These are phyloP conservation scores for Falcaria lacertinaria DNA, from an alignment of 2,888 invertebrate genomes.

Conservation along the genomic window DNA sequence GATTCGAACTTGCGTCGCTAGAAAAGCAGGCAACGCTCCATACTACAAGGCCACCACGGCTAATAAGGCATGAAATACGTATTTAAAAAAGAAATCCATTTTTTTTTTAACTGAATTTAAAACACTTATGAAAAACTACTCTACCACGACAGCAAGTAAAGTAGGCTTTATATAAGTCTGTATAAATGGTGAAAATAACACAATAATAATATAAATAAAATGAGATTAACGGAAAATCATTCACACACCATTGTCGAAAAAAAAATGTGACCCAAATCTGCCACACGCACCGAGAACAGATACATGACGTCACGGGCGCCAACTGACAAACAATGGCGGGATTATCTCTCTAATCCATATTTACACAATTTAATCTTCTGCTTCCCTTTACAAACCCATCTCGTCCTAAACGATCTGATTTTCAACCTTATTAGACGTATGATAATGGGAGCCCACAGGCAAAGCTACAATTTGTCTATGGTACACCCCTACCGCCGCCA, in stretches of 20 bases:
- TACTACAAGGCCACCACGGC: no score
- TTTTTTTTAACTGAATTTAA: no score
- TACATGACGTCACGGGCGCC: constrained; percentile 52
- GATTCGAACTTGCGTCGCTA: no score
- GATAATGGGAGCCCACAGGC: constrained; percentile 35
- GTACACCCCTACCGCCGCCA: constrained; percentile 50
- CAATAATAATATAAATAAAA: not conserved
- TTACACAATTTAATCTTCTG: constrained; percentile 75
- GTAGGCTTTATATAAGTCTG: no score
- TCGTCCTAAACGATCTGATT: constrained; percentile 31
- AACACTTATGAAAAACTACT: no score
- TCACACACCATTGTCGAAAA: constrained; percentile 3
- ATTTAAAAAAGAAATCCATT: no score
- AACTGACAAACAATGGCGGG: constrained; percentile 59
- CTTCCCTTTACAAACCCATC: constrained; percentile 19
- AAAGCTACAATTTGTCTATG: constrained; percentile 30
- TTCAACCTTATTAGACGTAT: constrained; percentile 42
- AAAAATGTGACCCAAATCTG: constrained; percentile 46
- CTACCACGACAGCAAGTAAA: no score
- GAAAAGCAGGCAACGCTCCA: no score
- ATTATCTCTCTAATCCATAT: constrained; percentile 77
- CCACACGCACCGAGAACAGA: constrained; percentile 43
- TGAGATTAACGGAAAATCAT: not conserved
- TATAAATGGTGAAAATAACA: not conserved
- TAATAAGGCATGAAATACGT: no score